phyloP scores from a whole-genome alignment of 1,140 invertebrate genomes.

The Aphis gossypii region DNA sequence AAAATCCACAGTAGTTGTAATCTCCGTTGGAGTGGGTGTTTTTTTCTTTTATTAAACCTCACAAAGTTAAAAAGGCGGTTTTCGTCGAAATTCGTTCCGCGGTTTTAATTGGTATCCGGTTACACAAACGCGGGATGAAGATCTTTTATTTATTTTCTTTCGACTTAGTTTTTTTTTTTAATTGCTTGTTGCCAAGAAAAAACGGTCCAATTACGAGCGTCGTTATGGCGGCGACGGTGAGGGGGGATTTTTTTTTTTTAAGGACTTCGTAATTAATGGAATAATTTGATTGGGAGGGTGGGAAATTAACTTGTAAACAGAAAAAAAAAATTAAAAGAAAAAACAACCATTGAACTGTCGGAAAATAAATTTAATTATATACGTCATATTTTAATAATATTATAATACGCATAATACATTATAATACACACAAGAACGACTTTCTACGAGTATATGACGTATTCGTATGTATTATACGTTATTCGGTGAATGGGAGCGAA shows the following conservation, averaged over 20 bases:
- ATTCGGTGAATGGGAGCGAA: constrained; percentile 22
- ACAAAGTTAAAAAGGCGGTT: constrained; percentile 51
- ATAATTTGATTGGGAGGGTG: constrained; percentile 43
- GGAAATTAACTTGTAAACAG: constrained; percentile 52
- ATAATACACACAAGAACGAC: background rate
- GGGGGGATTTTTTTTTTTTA: constrained; percentile 8
- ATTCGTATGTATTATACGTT: background rate
- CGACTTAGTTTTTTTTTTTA: constrained; percentile 32
- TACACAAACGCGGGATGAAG: constrained; percentile 39
- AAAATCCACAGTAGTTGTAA: constrained; percentile 29
- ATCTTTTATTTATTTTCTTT: constrained; percentile 36
- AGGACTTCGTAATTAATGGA: constrained; percentile 56
- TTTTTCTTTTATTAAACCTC: constrained; percentile 1
- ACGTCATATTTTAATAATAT: background rate
- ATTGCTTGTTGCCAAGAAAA: constrained; percentile 48
- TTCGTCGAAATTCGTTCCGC: constrained; percentile 36
- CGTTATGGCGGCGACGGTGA: background rate
- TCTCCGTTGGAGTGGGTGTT: constrained; percentile 30
- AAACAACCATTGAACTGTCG: background rate
- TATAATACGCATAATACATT: background rate
- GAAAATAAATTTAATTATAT: constrained; percentile 42
- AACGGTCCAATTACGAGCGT: constrained; percentile 49
- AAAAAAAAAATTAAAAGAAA: constrained; percentile 42
- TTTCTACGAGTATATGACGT: background rate
- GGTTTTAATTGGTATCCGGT: constrained; percentile 57